These are phyloP conservation scores for Gymnodraco acuticeps DNA, from an alignment of 2,797 vertebrate genomes.

Conservation along the genomic window DNA sequence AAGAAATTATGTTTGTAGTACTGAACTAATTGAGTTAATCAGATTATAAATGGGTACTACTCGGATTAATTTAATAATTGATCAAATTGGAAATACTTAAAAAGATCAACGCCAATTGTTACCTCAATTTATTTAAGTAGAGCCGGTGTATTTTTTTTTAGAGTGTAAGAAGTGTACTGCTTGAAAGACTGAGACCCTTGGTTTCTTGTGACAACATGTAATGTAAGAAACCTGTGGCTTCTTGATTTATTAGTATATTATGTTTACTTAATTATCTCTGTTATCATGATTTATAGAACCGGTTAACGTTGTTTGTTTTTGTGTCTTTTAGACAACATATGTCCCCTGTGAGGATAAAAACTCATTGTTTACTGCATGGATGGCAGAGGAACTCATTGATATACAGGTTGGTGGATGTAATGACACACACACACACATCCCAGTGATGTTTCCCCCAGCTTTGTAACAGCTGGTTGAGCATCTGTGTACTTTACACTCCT, in stretches of 20 bases:
- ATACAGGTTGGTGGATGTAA: constrained; percentile 85
- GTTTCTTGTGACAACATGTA: constrained; percentile 18
- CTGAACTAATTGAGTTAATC: too few relatives aligned
- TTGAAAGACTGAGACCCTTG: background rate
- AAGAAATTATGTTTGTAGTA: too few relatives aligned
- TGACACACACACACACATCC: background rate
- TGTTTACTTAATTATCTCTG: constrained; percentile 16
- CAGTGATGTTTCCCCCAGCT: constrained; percentile 37
- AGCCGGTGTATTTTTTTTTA: too few relatives aligned
- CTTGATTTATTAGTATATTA: constrained; percentile 6
- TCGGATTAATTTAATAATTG: too few relatives aligned
- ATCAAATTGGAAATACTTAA: too few relatives aligned
- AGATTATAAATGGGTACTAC: too few relatives aligned
- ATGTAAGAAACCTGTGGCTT: constrained; percentile 6
- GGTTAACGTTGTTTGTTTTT: constrained; percentile 18
- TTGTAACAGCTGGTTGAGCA: constrained; percentile 53
- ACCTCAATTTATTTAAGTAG: too few relatives aligned
- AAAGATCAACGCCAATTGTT: too few relatives aligned
- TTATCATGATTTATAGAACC: constrained; percentile 10
- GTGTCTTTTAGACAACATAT: constrained; percentile 81
- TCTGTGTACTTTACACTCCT: constrained; percentile 41
- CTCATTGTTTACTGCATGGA: constrained; percentile 82
- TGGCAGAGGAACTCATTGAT: constrained; percentile 86
- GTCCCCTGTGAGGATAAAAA: constrained; percentile 87
- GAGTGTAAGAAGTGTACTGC: background rate